Evolutionary conservation across 2,888 invertebrate genomes (phyloP), one percentile per base, ranked within the genome.

Genomic region (Diarsia mendica): DNA sequence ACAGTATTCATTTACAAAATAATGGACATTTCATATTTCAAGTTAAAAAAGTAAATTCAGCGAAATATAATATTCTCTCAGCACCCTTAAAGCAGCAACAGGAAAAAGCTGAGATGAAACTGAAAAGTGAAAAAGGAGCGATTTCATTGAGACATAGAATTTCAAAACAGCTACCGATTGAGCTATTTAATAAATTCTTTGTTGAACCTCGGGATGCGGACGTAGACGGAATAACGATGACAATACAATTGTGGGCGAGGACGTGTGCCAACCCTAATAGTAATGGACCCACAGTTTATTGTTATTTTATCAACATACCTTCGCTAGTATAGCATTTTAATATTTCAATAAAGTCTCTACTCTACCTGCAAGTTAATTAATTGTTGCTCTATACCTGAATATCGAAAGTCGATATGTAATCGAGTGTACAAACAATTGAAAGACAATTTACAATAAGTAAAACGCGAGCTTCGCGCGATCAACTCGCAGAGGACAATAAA

Each of bases 381-480:
- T 51, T 61, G 13, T 51, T n/a, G 69, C n/a, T 5, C 48, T 60
- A 63, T 65, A 69, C 80, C 84, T 79, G 44, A 82, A 76, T 82
- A 79, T 79, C 64, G 46, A 81, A 72, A 78, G 72, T 77, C 53
- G 61, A 73, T 55, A 77, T 75, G 72, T 72, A 75, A 77, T 80
- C 76, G 66, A 77, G 71, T 73, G 75, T 72, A 75, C 60, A 68
- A 71, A 80, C 83, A 82, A 83, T 77, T 86, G 79, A 85, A 86
- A 88, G 82, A 89, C 86, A 89, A 89, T 88, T 86, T 77, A 90
- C 89, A 88, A 85, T 87, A 89, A 87, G 87, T 86, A 78, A 81
- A 85, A 85, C 86, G 82, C 82, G 85, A 89, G 83, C 77, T 86
- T 86, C 84, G 77, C 83, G 82, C 89, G 83, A 87, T 84, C 83